Conservation (phyloP, 2,113 vertebrate genomes). For the Oceanites oceanicus region DNA sequence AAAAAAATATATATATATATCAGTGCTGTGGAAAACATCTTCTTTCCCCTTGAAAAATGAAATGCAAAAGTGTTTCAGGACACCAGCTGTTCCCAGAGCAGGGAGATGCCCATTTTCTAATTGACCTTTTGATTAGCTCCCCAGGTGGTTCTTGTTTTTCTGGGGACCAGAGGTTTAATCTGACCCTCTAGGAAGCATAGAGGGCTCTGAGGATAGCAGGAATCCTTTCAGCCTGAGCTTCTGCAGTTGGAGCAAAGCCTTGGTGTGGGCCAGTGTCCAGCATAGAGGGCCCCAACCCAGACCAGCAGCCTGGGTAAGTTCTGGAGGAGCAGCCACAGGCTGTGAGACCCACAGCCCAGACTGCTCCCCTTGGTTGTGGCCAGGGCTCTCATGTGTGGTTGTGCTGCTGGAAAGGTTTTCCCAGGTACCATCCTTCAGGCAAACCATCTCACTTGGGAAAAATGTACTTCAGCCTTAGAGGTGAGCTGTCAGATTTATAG, state of each 20-base stretch:
- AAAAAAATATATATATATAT: background rate
- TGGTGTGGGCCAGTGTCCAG: background rate
- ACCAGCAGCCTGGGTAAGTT: background rate
- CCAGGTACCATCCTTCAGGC: background rate
- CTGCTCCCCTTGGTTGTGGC: background rate
- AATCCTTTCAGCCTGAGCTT: background rate
- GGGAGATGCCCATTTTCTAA: background rate
- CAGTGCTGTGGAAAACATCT: background rate
- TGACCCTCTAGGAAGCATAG: background rate
- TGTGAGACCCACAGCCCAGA: background rate
- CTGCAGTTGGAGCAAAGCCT: background rate
- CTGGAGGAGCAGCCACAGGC: background rate
- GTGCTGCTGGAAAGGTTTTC: background rate
- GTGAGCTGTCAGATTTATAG: background rate
- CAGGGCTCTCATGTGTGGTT: accelerated
- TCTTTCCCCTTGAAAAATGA: background rate
- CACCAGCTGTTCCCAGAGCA: background rate
- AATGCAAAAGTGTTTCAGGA: background rate
- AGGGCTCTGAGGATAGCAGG: background rate
- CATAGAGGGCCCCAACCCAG: too few species aligned
- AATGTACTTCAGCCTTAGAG: background rate
- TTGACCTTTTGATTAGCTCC: background rate
- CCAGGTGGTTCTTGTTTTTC: background rate
- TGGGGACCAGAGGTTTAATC: background rate
- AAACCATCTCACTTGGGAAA: background rate